Evolutionary conservation across 2,797 vertebrate genomes (phyloP).

Genomic region (Eurystomus glaucurus): DNA sequence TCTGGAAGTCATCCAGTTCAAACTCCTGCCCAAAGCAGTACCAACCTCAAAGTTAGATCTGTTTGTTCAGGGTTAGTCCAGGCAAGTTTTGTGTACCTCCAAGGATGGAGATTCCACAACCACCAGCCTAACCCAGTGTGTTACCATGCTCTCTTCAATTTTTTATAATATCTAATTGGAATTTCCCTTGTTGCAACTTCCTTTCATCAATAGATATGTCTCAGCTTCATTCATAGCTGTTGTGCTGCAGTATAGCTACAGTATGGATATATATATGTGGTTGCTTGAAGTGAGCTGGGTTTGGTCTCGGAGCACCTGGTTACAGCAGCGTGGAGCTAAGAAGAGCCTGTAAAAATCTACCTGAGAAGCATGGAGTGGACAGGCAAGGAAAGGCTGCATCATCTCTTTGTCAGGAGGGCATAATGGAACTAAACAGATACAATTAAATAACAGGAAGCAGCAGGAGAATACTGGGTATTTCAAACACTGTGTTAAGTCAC

Average conservation of each 20-base stretch:
- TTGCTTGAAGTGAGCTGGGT: neutral
- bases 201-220: neutral
- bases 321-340: neutral
- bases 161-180: neutral
- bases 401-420: neutral
- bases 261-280: neutral
- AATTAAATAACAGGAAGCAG: neutral
- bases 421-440: neutral
- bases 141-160: fast-evolving
- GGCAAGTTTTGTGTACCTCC: neutral
- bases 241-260: neutral
- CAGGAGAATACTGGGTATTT: neutral
- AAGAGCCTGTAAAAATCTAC: neutral
- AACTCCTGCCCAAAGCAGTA: neutral
- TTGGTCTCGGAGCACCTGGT: neutral
- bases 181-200: neutral
- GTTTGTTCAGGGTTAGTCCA: neutral
- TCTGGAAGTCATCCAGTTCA: neutral
- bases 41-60: neutral
- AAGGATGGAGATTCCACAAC: neutral
- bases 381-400: neutral
- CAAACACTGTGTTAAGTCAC: neutral
- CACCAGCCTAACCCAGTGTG: neutral
- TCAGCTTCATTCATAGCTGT: neutral
- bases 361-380: neutral